These are phyloP conservation scores for Drosophila suboccidentalis DNA, from an alignment of 2,888 invertebrate species.

Conservation along the genomic window DNA sequence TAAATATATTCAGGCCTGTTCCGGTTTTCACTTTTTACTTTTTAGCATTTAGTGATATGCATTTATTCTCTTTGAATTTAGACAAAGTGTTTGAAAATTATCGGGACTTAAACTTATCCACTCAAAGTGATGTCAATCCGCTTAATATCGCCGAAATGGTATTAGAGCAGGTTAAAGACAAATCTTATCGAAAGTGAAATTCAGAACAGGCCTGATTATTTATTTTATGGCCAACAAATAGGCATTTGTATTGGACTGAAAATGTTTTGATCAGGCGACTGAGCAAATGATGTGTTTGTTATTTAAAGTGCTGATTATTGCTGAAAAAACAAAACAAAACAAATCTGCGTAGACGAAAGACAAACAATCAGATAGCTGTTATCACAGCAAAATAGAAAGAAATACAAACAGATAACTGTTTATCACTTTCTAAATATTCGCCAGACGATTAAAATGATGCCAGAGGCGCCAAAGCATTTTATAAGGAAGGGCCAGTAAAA, in stretches of 20 bases:
- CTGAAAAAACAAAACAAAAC: not conserved
- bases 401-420: conserved; percentile 27
- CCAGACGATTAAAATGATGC: conserved; percentile 10
- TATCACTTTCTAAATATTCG: conserved; percentile 32
- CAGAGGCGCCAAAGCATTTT: not conserved
- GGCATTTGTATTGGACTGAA: not conserved
- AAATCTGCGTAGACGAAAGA: not conserved
- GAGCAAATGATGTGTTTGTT: conserved; percentile 9
- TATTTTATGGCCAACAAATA: too few species aligned
- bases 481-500: conserved; percentile 13
- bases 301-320: conserved; percentile 7
- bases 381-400: conserved; percentile 5
- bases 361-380: conserved; percentile 11
- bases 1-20: too few species aligned
- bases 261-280: not conserved
- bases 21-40: too few species aligned
- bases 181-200: too few species aligned
- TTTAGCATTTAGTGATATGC: too few species aligned
- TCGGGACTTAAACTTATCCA: too few species aligned
- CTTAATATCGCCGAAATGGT: too few species aligned
- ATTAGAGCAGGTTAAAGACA: too few species aligned
- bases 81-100: too few species aligned
- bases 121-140: too few species aligned
- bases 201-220: too few species aligned
- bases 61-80: too few species aligned